phyloP scores from a whole-genome alignment of 2,888 invertebrate genomes.

The Drosophila nigritarsus region DNA sequence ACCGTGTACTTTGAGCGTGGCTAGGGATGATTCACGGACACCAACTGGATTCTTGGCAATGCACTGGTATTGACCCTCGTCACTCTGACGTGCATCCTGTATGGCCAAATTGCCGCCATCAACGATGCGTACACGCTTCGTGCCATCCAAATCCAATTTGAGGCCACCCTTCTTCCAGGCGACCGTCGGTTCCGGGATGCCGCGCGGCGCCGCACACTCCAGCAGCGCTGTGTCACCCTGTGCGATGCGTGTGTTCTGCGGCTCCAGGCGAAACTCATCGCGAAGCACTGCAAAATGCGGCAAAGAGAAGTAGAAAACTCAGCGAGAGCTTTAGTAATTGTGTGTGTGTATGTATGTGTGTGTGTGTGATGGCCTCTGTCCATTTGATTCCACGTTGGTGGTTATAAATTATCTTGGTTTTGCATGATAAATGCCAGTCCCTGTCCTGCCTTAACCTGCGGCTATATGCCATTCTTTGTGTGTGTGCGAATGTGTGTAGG shows the following conservation, averaged over 20 bases:
- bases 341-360: background rate
- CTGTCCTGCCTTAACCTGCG: conserved; percentile 65
- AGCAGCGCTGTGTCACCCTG: conserved; percentile 93
- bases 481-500: conserved; percentile 24
- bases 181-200: conserved; percentile 94
- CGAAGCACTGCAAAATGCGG: conserved; percentile 88
- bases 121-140: conserved; percentile 90
- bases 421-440: conserved; percentile 72
- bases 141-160: conserved; percentile 89
- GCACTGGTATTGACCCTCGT: conserved; percentile 93
- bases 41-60: conserved; percentile 93
- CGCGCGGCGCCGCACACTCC: conserved; percentile 95
- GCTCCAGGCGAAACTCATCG: conserved; percentile 94
- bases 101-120: conserved; percentile 93
- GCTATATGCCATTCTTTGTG: conserved; percentile 22
- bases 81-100: conserved; percentile 91
- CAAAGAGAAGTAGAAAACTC: conserved; percentile 34
- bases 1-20: conserved; percentile 92
- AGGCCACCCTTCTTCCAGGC: conserved; percentile 95
- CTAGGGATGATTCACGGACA: conserved; percentile 90
- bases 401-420: conserved; percentile 81
- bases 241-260: conserved; percentile 92
- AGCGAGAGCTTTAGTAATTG: conserved; percentile 13
- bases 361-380: conserved; percentile 61
- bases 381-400: conserved; percentile 58